A percentile compares a stretch with the other conserved stretches of the same genome.
Conservation (phyloP, 2,113 vertebrate species). For the Malurus elegans region DNA sequence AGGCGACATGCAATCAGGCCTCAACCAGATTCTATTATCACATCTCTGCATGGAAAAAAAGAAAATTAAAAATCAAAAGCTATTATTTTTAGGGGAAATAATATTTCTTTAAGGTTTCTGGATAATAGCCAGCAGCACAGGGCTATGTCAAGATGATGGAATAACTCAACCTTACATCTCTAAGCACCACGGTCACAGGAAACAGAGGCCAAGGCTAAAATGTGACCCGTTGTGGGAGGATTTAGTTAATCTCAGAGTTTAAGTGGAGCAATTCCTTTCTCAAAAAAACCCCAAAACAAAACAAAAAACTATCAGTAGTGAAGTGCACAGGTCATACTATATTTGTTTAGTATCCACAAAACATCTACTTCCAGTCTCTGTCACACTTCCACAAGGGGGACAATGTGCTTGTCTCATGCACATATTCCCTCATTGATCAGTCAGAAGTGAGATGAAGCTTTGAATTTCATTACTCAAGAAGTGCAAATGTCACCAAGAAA, state of each 20-base stretch:
- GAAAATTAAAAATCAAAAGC: background rate
- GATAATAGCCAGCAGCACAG: slow-evolving; percentile 40
- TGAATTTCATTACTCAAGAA: background rate
- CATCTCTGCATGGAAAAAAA: slow-evolving; percentile 1
- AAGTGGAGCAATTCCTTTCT: background rate
- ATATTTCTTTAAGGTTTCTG: slow-evolving; percentile 46
- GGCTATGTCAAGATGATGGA: slow-evolving; percentile 62
- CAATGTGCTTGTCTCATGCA: rapidly evolving
- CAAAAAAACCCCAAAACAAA: background rate
- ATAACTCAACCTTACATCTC: slow-evolving; percentile 51
- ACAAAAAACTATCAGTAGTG: background rate
- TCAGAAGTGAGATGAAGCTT: background rate
- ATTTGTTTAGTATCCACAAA: background rate
- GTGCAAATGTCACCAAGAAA: background rate
- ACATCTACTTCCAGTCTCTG: background rate
- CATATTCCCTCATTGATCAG: background rate
- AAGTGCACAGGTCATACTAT: background rate
- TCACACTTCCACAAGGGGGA: background rate
- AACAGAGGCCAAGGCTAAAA: slow-evolving; percentile 62
- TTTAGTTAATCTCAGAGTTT: slow-evolving; percentile 5
- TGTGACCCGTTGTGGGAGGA: slow-evolving; percentile 35
- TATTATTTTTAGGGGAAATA: slow-evolving; percentile 34
- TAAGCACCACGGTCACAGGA: slow-evolving; percentile 52
- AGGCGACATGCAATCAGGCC: slow-evolving; percentile 19
- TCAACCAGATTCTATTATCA: background rate